A percentile compares a stretch with the other conserved stretches of the same genome.
Evolutionary conservation across 1,140 invertebrate genomes (phyloP).

Genomic region (Drosophila serrata): DNA sequence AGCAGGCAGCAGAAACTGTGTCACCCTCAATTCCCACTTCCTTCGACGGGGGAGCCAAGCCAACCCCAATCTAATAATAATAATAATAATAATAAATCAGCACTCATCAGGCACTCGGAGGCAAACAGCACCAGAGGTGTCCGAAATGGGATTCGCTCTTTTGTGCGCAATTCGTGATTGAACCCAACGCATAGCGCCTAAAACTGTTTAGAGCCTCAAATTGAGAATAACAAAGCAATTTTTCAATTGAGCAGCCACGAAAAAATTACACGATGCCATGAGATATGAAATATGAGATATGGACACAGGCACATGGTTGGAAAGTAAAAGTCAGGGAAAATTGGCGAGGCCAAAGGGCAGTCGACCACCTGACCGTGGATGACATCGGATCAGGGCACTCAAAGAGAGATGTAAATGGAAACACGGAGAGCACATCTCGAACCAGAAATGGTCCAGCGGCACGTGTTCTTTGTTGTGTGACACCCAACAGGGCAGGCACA

Average conservation of each 20-base stretch:
- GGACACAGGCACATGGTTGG: slow-evolving; percentile 1
- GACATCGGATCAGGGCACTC: slow-evolving; percentile 12
- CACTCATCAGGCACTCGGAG: slow-evolving; percentile 22
- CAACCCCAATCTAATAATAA: slow-evolving; percentile 53
- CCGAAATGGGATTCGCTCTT: slow-evolving; percentile 48
- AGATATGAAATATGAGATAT: slow-evolving; percentile 26
- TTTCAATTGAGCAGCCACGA: slow-evolving; percentile 74
- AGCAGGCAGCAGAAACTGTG: slow-evolving; percentile 35
- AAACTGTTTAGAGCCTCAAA: slow-evolving; percentile 77
- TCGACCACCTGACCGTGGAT: slow-evolving; percentile 42
- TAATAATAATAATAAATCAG: slow-evolving; percentile 74
- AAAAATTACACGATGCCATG: slow-evolving; percentile 51
- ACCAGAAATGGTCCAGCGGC: slow-evolving; percentile 34
- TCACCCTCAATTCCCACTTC: slow-evolving; percentile 75
- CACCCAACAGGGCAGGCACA: slow-evolving; percentile 46
- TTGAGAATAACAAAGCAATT: slow-evolving; percentile 84
- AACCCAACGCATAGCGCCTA: slow-evolving; percentile 68
- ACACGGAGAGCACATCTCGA: neutral
- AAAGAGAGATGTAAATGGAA: neutral
- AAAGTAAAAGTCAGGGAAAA: slow-evolving; percentile 48
- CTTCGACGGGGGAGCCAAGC: slow-evolving; percentile 42
- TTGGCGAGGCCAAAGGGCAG: slow-evolving; percentile 66
- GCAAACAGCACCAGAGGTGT: slow-evolving; percentile 34
- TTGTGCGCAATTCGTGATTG: slow-evolving; percentile 72
- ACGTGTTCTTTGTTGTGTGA: slow-evolving; percentile 54